A percentile compares a stretch with the other conserved stretches of the same genome.
Evolutionary conservation across 2,888 invertebrate genomes (phyloP).

Genomic region (Elegia similella): DNA sequence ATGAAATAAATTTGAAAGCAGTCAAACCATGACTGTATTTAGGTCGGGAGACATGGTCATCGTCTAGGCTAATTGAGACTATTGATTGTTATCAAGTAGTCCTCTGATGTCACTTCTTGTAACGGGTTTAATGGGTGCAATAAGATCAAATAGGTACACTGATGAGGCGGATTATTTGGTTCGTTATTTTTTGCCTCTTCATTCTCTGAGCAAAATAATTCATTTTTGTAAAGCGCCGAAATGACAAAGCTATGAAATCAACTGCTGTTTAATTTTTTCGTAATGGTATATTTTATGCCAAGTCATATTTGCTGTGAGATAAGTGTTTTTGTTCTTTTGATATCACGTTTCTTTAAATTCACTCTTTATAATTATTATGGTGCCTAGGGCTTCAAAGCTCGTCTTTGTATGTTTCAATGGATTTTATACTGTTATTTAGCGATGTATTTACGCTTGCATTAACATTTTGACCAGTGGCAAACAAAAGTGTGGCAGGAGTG

Average conservation of each 20-base stretch:
- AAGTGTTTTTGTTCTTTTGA: no score
- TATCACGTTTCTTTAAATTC: no score
- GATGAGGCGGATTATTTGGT: conserved; percentile 28
- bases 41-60: background rate
- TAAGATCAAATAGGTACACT: conserved; percentile 39
- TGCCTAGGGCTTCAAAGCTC: no score
- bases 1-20: background rate
- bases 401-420: no score
- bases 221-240: no score
- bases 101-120: conserved; percentile 42
- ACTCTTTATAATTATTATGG: no score
- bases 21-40: background rate
- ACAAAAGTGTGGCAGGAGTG: conserved; percentile 1
- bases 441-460: background rate
- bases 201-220: conserved; percentile 1
- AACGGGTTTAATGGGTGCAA: conserved; percentile 35
- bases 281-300: background rate
- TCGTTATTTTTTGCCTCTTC: conserved; percentile 21
- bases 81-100: conserved; percentile 43
- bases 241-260: no score
- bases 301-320: background rate
- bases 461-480: background rate
- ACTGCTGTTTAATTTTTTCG: no score
- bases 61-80: conserved; percentile 38
- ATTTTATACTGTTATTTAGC: background rate